Conservation (phyloP, 35 echinoderm and acorn worm species). For the Apostichopus californicus region DNA sequence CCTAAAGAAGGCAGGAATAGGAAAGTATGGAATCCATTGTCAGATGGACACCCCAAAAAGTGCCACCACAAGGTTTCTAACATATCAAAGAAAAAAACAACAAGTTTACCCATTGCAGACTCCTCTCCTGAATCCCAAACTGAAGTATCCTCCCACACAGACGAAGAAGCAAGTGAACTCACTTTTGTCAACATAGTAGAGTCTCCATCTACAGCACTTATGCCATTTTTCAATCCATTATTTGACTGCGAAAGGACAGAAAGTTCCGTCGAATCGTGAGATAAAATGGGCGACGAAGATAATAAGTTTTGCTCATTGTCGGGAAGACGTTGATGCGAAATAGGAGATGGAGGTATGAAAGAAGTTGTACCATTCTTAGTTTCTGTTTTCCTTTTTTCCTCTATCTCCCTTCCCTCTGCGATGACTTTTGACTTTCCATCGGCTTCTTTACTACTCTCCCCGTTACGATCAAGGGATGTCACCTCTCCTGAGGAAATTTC, state of each 20-base stretch:
- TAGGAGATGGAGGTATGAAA: conserved; percentile 14
- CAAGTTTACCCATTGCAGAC: too few species aligned
- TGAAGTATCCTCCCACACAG: not conserved
- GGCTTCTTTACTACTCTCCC: too few species aligned
- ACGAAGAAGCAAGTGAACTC: not conserved
- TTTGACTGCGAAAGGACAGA: not conserved
- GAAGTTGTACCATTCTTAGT: not conserved
- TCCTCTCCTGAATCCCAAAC: not conserved
- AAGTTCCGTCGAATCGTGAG: not conserved
- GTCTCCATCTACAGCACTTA: not conserved
- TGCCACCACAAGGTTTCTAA: too few species aligned
- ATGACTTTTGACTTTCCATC: too few species aligned
- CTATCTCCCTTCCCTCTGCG: not conserved
- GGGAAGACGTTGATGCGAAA: not conserved
- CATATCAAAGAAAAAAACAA: too few species aligned
- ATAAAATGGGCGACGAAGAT: not conserved
- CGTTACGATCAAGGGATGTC: too few species aligned
- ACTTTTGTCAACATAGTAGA: conserved; percentile 15
- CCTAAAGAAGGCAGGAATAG: too few species aligned
- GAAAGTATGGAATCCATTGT: too few species aligned
- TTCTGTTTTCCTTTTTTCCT: not conserved
- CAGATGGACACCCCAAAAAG: too few species aligned
- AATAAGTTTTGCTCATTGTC: not conserved
- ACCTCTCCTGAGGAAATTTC: too few species aligned
- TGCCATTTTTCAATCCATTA: not conserved